phyloP scores from a whole-genome alignment of 2,113 vertebrate species.

The Capra hircus region DNA sequence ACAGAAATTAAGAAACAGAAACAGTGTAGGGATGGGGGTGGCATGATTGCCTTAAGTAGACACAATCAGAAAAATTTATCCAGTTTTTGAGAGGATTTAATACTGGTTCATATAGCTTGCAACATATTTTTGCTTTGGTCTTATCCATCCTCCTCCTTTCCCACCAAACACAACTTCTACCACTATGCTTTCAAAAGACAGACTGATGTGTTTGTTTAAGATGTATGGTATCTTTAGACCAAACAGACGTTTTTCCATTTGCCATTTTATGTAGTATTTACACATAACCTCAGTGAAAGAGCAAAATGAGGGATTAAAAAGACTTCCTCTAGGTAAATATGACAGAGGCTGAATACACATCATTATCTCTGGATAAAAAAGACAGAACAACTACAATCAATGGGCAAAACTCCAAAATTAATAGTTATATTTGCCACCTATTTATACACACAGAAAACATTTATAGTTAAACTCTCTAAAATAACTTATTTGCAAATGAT shows the following conservation, averaged over 20 bases:
- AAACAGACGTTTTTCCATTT: constrained; percentile 66
- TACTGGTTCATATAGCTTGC: constrained; percentile 9
- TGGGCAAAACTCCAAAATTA: constrained; percentile 35
- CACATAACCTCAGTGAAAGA: constrained; percentile 61
- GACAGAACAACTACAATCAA: constrained; percentile 28
- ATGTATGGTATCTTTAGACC: constrained; percentile 69
- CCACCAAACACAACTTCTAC: neutral
- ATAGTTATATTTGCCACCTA: constrained; percentile 30
- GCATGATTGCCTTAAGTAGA: constrained; percentile 4
- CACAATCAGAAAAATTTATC: constrained; percentile 1
- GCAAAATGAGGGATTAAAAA: constrained; percentile 68
- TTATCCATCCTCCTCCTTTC: neutral
- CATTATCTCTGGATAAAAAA: constrained; percentile 60
- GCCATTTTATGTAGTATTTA: constrained; percentile 67
- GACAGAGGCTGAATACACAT: constrained; percentile 41
- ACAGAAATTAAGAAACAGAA: neutral
- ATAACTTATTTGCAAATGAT: constrained; percentile 21
- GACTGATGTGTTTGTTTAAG: constrained; percentile 48
- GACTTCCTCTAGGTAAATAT: constrained; percentile 52
- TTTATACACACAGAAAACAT: neutral
- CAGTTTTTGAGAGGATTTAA: constrained; percentile 35
- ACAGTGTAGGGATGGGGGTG: neutral
- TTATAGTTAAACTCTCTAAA: constrained; percentile 24
- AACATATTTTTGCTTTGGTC: constrained; percentile 39
- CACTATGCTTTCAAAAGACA: constrained; percentile 39